These are phyloP conservation scores for Laothoe populi DNA, from an alignment of 2,888 invertebrate genomes.

Conservation along the genomic window DNA sequence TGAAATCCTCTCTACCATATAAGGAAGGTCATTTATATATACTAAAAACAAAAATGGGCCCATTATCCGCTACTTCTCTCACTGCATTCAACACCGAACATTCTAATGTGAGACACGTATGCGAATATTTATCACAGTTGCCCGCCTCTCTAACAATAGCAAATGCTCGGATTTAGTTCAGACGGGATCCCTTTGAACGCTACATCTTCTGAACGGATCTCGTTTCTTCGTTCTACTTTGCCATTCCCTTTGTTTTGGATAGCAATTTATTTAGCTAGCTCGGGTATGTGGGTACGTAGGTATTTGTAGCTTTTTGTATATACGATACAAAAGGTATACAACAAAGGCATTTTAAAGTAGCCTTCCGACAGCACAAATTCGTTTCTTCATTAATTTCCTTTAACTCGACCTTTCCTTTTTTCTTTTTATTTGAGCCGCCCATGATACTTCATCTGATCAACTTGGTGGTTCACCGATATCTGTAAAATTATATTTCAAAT, in stretches of 20 bases:
- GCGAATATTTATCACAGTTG: conserved; percentile 13
- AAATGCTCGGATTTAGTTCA: conserved; percentile 14
- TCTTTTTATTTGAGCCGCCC: too few species aligned
- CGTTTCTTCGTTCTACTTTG: neutral
- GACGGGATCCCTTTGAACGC: conserved; percentile 10
- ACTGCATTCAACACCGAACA: neutral
- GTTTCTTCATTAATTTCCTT: too few species aligned
- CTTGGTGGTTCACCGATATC: too few species aligned
- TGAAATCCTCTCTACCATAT: too few species aligned
- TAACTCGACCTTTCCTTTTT: too few species aligned
- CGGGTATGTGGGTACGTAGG: neutral
- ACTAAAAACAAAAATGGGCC: too few species aligned
- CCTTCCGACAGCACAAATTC: too few species aligned
- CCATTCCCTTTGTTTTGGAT: conserved; percentile 11
- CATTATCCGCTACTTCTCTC: neutral
- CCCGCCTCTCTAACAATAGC: conserved; percentile 4
- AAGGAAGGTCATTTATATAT: too few species aligned
- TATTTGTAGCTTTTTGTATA: neutral
- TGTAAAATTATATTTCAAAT: too few species aligned
- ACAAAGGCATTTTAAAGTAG: too few species aligned
- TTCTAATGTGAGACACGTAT: neutral
- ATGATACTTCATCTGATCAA: too few species aligned
- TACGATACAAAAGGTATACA: neutral
- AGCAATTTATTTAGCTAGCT: conserved; percentile 7
- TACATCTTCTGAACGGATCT: neutral